Evolutionary conservation across 2,888 invertebrate genomes (phyloP).

Genomic region (Leucania comma): DNA sequence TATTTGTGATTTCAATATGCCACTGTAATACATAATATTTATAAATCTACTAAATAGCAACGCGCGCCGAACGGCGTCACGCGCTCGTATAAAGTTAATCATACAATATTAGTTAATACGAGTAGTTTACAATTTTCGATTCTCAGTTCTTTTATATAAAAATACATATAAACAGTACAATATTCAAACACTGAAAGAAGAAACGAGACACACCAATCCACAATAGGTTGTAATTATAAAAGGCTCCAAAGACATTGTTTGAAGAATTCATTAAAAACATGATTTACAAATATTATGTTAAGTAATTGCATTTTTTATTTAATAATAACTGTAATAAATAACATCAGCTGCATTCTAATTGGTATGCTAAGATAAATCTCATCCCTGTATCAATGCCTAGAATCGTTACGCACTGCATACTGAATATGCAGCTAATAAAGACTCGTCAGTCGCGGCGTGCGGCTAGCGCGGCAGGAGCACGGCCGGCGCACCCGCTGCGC

Average conservation of each 20-base stretch:
- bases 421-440: background rate
- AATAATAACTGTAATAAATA: constrained; percentile 28
- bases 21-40: constrained; percentile 55
- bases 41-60: constrained; percentile 63
- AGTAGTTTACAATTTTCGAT: constrained; percentile 60
- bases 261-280: constrained; percentile 21
- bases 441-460: background rate
- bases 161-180: constrained; percentile 68
- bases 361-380: constrained; percentile 31
- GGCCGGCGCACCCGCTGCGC: background rate
- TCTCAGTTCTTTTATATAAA: constrained; percentile 73
- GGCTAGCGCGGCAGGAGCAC: background rate
- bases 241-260: constrained; percentile 18
- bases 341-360: constrained; percentile 46
- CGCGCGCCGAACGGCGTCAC: constrained; percentile 32
- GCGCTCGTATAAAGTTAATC: constrained; percentile 54
- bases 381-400: constrained; percentile 57
- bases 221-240: constrained; percentile 21
- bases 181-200: constrained; percentile 40
- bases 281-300: constrained; percentile 9
- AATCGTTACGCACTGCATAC: background rate
- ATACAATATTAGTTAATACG: constrained; percentile 70
- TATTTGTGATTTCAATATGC: constrained; percentile 55
- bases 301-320: constrained; percentile 4
- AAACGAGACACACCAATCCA: constrained; percentile 9